Evolutionary conservation across 2,113 vertebrate genomes (phyloP).

Genomic region (Sinocyclocheilus rhinocerous): DNA sequence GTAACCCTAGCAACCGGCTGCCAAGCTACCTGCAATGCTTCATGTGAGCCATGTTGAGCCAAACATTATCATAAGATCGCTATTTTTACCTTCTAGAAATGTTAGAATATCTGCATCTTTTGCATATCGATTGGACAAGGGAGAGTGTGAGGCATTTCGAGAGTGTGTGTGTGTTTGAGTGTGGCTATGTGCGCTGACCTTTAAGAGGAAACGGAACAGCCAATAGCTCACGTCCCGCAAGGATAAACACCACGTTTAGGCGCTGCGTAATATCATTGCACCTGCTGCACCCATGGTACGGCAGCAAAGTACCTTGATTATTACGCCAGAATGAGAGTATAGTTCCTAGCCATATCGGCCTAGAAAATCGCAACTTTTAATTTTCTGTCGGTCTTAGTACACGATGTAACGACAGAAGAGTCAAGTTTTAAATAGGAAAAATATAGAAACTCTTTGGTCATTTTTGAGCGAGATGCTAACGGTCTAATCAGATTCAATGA

Average conservation of each 20-base stretch:
- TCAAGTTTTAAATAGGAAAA: too few species aligned
- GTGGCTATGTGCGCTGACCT: constrained; percentile 18
- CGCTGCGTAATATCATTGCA: too few species aligned
- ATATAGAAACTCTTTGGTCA: too few species aligned
- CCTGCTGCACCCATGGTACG: too few species aligned
- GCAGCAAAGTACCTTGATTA: too few species aligned
- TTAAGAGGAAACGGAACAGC: constrained; percentile 19
- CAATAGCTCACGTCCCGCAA: background rate
- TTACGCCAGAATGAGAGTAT: too few species aligned
- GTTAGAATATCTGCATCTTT: background rate
- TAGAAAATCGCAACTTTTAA: too few species aligned
- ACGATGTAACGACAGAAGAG: too few species aligned
- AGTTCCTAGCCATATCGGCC: too few species aligned
- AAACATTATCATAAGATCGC: constrained; percentile 20
- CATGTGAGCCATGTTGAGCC: background rate
- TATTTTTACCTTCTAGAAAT: constrained; percentile 35
- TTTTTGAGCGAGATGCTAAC: too few species aligned
- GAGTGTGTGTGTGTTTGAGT: background rate
- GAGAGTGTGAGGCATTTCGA: background rate
- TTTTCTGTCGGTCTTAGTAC: too few species aligned
- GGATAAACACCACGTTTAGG: background rate
- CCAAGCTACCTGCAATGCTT: constrained; percentile 30
- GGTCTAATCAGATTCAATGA: too few species aligned
- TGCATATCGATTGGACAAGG: constrained; percentile 4
- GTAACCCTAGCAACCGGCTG: constrained; percentile 62